Conservation (phyloP, 2,113 vertebrate genomes). For the Pluvianellus socialis region DNA sequence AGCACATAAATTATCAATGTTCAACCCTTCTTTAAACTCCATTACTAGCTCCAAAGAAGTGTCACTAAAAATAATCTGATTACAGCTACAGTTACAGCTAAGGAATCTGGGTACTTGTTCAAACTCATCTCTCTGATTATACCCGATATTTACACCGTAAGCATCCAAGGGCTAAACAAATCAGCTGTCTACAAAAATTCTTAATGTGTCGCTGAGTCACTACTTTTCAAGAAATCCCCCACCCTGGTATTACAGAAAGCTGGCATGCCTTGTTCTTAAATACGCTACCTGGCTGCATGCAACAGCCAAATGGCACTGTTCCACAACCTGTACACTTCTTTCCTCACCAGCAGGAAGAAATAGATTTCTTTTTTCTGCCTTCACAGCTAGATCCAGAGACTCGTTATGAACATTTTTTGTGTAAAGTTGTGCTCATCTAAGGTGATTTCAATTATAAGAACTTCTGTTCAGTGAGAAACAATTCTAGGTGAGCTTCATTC, state of each 20-base stretch:
- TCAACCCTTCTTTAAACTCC: not conserved
- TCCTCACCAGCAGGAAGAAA: not conserved
- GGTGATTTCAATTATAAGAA: not conserved
- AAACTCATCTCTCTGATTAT: not conserved
- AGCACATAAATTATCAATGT: not conserved
- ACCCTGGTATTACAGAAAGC: not conserved
- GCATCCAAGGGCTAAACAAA: not conserved
- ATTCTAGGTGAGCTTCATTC: not conserved
- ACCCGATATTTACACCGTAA: not conserved
- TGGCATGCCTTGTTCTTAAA: not conserved
- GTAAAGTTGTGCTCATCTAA: not conserved
- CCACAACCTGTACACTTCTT: fast-evolving
- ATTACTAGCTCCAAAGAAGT: not conserved
- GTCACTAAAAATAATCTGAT: not conserved
- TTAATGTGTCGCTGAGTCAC: not conserved
- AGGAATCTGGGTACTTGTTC: not conserved
- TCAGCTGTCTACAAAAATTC: not conserved
- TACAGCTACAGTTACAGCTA: not conserved
- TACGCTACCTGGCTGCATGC: not conserved
- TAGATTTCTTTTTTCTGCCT: not conserved
- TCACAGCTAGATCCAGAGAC: not conserved
- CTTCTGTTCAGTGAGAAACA: not conserved
- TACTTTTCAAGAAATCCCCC: not conserved
- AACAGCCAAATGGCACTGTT: not conserved
- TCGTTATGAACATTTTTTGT: not conserved